A percentile compares a stretch with the other conserved stretches of the same genome.
Evolutionary conservation across 2,113 vertebrate species (phyloP).

Genomic region (Quiscalus mexicanus): DNA sequence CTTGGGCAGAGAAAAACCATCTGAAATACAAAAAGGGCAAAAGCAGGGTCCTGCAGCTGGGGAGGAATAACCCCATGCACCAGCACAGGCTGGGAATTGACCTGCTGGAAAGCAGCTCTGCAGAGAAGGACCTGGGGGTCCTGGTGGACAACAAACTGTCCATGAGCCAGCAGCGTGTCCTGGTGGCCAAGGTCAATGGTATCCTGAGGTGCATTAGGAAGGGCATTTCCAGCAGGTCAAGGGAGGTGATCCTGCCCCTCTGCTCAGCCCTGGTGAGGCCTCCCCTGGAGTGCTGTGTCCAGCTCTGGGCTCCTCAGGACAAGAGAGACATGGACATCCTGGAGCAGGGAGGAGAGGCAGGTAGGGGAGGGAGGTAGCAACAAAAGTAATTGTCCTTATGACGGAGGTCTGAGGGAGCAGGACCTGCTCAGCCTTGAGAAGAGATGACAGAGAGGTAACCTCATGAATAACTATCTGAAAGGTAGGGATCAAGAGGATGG

Average conservation of each 20-base stretch:
- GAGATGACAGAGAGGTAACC: not conserved
- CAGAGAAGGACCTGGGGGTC: not conserved
- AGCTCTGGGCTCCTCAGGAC: not conserved
- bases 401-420: not conserved
- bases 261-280: not conserved
- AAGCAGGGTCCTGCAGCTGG: not conserved
- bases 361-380: not conserved
- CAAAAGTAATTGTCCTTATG: not conserved
- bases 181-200: not conserved
- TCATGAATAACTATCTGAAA: not conserved
- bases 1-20: not conserved
- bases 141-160: too few relatives aligned
- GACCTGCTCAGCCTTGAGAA: not conserved
- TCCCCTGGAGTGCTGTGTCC: not conserved
- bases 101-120: not conserved
- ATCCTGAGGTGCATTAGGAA: not conserved
- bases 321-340: not conserved
- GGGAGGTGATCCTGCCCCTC: not conserved
- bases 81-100: not conserved
- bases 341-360: not conserved
- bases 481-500: not conserved
- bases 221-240: fast-evolving
- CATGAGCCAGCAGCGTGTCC: not conserved
- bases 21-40: not conserved
- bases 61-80: fast-evolving